Base-by-base conservation (phyloP, 2,797 vertebrate genomes). In the Spondyliosoma cantharus region DNA sequence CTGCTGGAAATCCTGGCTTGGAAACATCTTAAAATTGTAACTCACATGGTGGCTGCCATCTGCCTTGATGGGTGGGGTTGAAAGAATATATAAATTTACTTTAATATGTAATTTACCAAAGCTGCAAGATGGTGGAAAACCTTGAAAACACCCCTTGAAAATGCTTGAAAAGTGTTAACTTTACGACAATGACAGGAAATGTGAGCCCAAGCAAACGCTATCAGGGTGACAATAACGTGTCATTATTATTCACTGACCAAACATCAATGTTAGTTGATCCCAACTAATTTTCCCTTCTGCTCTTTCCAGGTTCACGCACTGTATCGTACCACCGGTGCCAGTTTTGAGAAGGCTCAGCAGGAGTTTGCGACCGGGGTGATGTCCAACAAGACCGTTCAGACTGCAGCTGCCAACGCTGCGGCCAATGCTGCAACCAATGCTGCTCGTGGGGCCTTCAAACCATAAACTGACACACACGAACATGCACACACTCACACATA, bases 381-480 rank as follows among this genome's bases (percentile, higher is more conserved):
- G 97, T 96, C 98, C 70, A 99, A 99, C 94, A 99, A 99, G 91
- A 99, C 97, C 0, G 98, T 99, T 58, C 98, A 98, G 87, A 99
- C 97, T 0, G 98, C 98, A 12, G 96, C 98, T 0, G 97, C 98
- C 78, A 98, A 95, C 0, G 97, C 97, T 0, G 98, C 98, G 3
- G 97, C 97, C 0, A 96, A 95, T n/a, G 97, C 97, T 32, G 97
- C 97, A 3, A 49, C 93, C 85, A 94, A 87, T 3, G 93, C 94
- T 48, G 92, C 94, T 66, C 96, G 96, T 6, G 97, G 94, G 0
- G 96, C 96, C 2, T 98, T 98, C 92, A 98, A 97, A 94, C 84
- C 78, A 52, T 91, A 85, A 87, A 82, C 71, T 52, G 50, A 70
- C 58, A 32, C 57, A 27, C 53, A 37, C 27, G 50, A 29, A 69